Evolutionary conservation across 2,888 invertebrate species (phyloP).

Genomic region (Coenonympha glycerion): DNA sequence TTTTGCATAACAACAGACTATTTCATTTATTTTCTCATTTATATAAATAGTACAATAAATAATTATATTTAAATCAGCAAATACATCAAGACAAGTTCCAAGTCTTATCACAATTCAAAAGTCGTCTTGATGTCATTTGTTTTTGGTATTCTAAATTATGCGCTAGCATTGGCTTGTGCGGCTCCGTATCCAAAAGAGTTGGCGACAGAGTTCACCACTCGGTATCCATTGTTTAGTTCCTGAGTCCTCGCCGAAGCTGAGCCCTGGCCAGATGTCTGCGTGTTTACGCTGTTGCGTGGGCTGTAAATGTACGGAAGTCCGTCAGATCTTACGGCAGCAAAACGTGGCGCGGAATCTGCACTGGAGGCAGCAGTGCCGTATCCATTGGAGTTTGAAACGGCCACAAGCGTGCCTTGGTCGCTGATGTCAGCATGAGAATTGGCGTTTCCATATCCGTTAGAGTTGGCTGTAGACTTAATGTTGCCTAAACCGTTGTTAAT

Average conservation of each 20-base stretch:
- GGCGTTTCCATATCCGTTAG: constrained; percentile 24
- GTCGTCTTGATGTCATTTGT: constrained; percentile 69
- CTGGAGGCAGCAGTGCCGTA: constrained; percentile 37
- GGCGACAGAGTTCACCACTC: constrained; percentile 49
- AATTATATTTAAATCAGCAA: constrained; percentile 43
- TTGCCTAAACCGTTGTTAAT: constrained; percentile 26
- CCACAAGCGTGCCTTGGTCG: constrained; percentile 21
- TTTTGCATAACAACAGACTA: not conserved
- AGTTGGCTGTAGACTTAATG: constrained; percentile 30
- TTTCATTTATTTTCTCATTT: constrained; percentile 15
- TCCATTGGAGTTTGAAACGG: constrained; percentile 32
- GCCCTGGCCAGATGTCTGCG: constrained; percentile 45
- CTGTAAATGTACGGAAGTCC: constrained; percentile 29
- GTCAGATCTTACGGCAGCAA: constrained; percentile 7
- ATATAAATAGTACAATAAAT: constrained; percentile 37
- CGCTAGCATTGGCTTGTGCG: constrained; percentile 53
- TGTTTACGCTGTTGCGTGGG: constrained; percentile 42
- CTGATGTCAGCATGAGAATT: constrained; percentile 29
- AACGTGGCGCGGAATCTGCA: constrained; percentile 26
- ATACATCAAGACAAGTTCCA: constrained; percentile 67
- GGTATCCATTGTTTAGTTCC: constrained; percentile 45
- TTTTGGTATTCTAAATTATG: constrained; percentile 32
- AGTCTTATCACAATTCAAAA: constrained; percentile 25
- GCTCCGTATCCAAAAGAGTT: constrained; percentile 46
- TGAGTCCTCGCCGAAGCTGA: constrained; percentile 48